Evolutionary conservation across 2,113 vertebrate genomes (phyloP), one percentile per base, ranked within the genome.

Genomic region (Stigmatopora argus): DNA sequence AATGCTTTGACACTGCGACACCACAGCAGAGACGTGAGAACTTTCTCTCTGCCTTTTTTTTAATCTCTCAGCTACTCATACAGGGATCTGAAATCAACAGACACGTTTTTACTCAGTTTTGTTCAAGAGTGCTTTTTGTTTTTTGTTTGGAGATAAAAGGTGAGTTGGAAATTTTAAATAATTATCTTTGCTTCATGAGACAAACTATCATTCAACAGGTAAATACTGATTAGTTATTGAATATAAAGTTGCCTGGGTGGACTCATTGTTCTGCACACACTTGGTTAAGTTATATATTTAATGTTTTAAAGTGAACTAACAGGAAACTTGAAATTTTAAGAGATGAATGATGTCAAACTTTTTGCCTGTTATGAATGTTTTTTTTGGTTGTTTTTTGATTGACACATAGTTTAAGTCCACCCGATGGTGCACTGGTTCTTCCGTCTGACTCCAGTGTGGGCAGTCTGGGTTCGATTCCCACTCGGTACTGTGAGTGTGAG

Each of bases 91-190:
- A 38, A 47, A 46, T 9, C 71, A 45, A 71, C 59, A 62, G 59
- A 62, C 56, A 66, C 62, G 18, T 57, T 59, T 59, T 66, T 35
- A 2, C 57, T 34, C 19, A n/a, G 34, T 17, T 59, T 62, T 58
- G 9, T 51, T 15, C 23, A 65, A 12, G 64, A 72, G 64, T 2
- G 3, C 15, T 12, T 13, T 56, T 65, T n/a, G 35, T 67, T 68
- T 10, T 21, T 44, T 1, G 41, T 64, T 71, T 78, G n/a, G 21
- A 71, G 11, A 64, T 47, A 46, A 52, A 78, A 83, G 79, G 84
- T 88, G 77, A 86, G 83, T 73, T 47, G 18, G 12, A 31, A 13
- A 61, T 4, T 49, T 3, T 7, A 61, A 53, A 48, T 0, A 0
- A 60, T 66, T 3, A 35, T 63, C 0, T 34, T 69, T n/a, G 0